Evolutionary conservation across 1,140 invertebrate species (phyloP).

Genomic region (Lepidurus couesii): DNA sequence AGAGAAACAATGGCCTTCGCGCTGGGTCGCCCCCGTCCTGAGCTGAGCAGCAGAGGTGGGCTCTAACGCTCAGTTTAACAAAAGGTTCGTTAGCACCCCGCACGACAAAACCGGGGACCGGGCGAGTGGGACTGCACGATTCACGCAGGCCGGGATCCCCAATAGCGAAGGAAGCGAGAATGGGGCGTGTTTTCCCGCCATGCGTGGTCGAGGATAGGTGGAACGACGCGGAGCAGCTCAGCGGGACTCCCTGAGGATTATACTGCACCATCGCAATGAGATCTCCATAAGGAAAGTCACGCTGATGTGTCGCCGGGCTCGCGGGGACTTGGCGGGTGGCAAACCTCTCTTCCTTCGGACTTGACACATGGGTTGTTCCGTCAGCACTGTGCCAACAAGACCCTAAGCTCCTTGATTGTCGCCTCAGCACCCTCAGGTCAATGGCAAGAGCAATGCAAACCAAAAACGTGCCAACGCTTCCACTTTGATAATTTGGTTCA

Average conservation of each 20-base stretch:
- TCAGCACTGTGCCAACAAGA: slow-evolving; percentile 21
- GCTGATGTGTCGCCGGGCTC: background rate
- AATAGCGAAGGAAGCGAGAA: slow-evolving; percentile 8
- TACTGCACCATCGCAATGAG: slow-evolving; percentile 14
- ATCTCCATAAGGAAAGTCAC: slow-evolving; percentile 15
- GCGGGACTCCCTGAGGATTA: background rate
- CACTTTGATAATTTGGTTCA: no score
- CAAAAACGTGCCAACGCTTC: background rate
- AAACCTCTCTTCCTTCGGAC: background rate
- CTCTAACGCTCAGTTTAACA: slow-evolving; percentile 3
- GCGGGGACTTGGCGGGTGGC: slow-evolving; percentile 9
- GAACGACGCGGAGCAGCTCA: slow-evolving; percentile 3
- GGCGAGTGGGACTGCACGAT: background rate
- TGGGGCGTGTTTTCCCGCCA: slow-evolving; percentile 16
- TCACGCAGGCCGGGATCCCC: slow-evolving; percentile 11
- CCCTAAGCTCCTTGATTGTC: slow-evolving; percentile 9
- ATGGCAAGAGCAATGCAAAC: background rate
- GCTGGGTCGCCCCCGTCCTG: background rate
- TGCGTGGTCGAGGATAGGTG: slow-evolving; percentile 1
- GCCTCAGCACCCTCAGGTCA: background rate
- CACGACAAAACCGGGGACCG: background rate
- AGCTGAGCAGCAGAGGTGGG: background rate
- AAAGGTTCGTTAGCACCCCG: slow-evolving; percentile 1
- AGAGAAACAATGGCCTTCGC: background rate
- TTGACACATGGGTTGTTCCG: background rate